Conservation (phyloP, 2,888 invertebrate species). For the Leptopilina syphax region DNA sequence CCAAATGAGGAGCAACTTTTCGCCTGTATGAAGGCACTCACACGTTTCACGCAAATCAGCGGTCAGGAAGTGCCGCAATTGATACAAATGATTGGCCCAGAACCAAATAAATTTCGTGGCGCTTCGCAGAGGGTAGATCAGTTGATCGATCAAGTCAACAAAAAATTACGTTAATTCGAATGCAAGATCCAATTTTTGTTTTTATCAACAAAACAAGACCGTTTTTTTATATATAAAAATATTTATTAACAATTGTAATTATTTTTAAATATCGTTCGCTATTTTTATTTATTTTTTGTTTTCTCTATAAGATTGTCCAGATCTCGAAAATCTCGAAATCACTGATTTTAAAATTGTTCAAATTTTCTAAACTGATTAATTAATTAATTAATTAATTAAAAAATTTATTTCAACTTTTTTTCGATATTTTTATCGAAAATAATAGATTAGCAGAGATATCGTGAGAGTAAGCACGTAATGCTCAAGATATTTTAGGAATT, state of each 20-base stretch:
- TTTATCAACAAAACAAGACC: not conserved
- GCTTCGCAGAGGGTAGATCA: slow-evolving; percentile 89
- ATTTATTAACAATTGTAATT: slow-evolving; percentile 22
- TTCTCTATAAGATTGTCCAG: too few relatives aligned
- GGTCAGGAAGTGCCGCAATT: slow-evolving; percentile 91
- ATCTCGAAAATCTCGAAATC: too few relatives aligned
- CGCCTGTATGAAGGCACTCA: slow-evolving; percentile 88
- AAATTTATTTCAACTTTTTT: too few relatives aligned
- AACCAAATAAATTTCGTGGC: slow-evolving; percentile 89
- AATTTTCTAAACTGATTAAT: too few relatives aligned
- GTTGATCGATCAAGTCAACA: slow-evolving; percentile 86
- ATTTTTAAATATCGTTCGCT: slow-evolving; percentile 11
- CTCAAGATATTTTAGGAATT: too few relatives aligned
- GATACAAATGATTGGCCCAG: slow-evolving; percentile 93
- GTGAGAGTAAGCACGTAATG: too few relatives aligned
- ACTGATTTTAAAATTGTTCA: too few relatives aligned
- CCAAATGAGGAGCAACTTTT: slow-evolving; percentile 89
- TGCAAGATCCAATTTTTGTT: not conserved
- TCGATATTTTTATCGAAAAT: too few relatives aligned
- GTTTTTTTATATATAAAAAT: slow-evolving; percentile 22
- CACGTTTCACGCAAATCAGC: slow-evolving; percentile 85
- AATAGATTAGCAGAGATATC: too few relatives aligned
- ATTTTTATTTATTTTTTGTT: slow-evolving; percentile 23
- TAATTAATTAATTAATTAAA: too few relatives aligned
- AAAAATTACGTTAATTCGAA: slow-evolving; percentile 79